Evolutionary conservation across 2,797 vertebrate genomes (phyloP).

Genomic region (Delichon dasypus): DNA sequence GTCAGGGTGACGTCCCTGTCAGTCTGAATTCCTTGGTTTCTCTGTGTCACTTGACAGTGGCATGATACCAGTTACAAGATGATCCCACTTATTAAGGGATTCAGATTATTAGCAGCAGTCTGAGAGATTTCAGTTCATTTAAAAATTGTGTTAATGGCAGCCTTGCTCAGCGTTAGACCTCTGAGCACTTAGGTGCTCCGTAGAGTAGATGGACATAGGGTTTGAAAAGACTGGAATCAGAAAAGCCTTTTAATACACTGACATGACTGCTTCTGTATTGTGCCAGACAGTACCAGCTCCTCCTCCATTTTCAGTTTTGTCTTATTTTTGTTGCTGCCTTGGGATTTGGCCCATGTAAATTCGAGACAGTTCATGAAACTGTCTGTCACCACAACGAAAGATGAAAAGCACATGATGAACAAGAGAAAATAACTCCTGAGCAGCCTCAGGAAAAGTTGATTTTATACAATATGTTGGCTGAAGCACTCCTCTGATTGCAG

Average conservation of each 20-base stretch:
- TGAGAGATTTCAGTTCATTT: background rate
- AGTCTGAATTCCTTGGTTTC: background rate
- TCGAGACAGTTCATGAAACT: background rate
- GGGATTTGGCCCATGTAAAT: background rate
- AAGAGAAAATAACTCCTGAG: background rate
- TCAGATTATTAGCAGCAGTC: background rate
- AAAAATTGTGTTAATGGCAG: background rate
- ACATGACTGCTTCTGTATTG: background rate
- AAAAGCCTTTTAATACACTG: background rate
- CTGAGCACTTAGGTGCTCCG: background rate
- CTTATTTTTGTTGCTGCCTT: background rate
- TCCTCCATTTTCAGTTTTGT: background rate
- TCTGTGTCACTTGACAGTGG: background rate
- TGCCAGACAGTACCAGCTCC: background rate
- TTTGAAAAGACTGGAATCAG: background rate
- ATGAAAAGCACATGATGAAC: background rate
- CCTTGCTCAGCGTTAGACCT: background rate
- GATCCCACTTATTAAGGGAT: background rate
- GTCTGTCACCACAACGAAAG: background rate
- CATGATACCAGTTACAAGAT: background rate
- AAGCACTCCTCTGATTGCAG: conserved; percentile 66
- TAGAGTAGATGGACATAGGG: background rate
- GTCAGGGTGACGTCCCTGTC: accelerated
- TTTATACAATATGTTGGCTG: background rate
- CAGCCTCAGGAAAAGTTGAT: background rate